Evolutionary conservation across 1,140 invertebrate genomes (phyloP).

Genomic region (Acromyrmex charruanus): DNA sequence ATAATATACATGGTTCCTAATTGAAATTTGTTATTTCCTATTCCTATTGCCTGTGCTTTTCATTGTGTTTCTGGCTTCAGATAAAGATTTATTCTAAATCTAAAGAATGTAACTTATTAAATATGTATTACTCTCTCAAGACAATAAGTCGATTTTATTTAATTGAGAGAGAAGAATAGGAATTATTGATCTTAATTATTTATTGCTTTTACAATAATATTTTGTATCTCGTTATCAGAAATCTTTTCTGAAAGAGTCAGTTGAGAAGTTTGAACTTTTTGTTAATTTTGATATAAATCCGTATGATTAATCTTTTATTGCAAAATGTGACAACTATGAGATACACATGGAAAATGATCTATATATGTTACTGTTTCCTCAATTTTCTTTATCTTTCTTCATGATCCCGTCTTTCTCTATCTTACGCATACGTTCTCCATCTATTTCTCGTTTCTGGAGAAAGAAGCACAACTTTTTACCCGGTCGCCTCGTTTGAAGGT

Average conservation of each 20-base stretch:
- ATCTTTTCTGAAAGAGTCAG: not conserved
- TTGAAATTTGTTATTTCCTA: too few species aligned
- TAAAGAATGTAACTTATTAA: too few species aligned
- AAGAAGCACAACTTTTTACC: slow-evolving; percentile 40
- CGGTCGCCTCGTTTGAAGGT: slow-evolving; percentile 37
- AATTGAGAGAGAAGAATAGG: too few species aligned
- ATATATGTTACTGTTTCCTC: not conserved
- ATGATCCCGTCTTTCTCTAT: not conserved
- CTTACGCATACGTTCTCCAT: not conserved
- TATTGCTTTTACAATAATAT: too few species aligned
- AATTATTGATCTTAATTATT: too few species aligned
- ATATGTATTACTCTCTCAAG: too few species aligned
- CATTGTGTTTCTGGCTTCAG: too few species aligned
- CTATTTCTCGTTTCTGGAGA: slow-evolving; percentile 23
- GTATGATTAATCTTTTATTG: slow-evolving; percentile 16
- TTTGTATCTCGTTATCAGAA: too few species aligned
- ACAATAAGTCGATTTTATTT: too few species aligned
- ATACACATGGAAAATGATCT: slow-evolving; percentile 79
- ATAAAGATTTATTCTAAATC: too few species aligned
- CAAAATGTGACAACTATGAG: slow-evolving; percentile 56
- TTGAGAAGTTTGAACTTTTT: not conserved
- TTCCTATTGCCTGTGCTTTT: too few species aligned
- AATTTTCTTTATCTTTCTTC: slow-evolving; percentile 53
- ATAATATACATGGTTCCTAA: too few species aligned
- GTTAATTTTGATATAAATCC: not conserved